Evolutionary conservation across 1,140 invertebrate genomes (phyloP).

Genomic region (Teleopsis dalmanni): DNA sequence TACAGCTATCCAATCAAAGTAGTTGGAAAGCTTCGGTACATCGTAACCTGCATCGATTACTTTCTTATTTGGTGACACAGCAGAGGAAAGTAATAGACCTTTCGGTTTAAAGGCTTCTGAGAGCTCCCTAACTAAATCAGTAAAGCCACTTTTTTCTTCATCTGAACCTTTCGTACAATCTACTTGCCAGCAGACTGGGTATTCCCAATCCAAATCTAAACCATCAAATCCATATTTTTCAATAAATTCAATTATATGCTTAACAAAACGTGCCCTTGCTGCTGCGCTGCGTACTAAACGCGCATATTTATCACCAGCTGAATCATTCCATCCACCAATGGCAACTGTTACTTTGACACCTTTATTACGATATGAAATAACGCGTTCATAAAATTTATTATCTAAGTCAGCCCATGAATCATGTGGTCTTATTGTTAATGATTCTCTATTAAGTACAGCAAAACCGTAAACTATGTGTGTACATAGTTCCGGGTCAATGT

Average conservation of each 20-base stretch:
- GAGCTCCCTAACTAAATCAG: constrained; percentile 61
- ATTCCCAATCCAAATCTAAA: constrained; percentile 85
- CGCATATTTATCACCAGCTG: constrained; percentile 78
- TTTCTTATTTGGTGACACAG: constrained; percentile 75
- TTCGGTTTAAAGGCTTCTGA: constrained; percentile 59
- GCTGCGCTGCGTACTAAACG: constrained; percentile 65
- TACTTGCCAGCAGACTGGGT: constrained; percentile 86
- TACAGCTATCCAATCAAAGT: constrained; percentile 75
- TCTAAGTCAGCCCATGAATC: constrained; percentile 84
- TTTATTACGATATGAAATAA: constrained; percentile 62
- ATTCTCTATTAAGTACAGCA: constrained; percentile 70
- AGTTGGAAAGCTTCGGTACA: constrained; percentile 57
- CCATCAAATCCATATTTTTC: constrained; percentile 76
- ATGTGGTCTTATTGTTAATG: constrained; percentile 71
- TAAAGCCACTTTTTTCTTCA: constrained; percentile 69
- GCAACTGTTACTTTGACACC: constrained; percentile 76
- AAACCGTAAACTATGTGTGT: constrained; percentile 91
- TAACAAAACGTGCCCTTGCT: constrained; percentile 63
- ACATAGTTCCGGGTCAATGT: constrained; percentile 77
- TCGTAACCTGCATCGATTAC: constrained; percentile 77
- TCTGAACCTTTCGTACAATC: constrained; percentile 66
- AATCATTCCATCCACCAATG: constrained; percentile 86
- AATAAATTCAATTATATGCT: constrained; percentile 68
- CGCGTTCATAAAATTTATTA: constrained; percentile 79
- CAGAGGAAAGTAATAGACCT: constrained; percentile 66